Evolutionary conservation across 2,797 vertebrate genomes (phyloP).

Genomic region (Chanos chanos): DNA sequence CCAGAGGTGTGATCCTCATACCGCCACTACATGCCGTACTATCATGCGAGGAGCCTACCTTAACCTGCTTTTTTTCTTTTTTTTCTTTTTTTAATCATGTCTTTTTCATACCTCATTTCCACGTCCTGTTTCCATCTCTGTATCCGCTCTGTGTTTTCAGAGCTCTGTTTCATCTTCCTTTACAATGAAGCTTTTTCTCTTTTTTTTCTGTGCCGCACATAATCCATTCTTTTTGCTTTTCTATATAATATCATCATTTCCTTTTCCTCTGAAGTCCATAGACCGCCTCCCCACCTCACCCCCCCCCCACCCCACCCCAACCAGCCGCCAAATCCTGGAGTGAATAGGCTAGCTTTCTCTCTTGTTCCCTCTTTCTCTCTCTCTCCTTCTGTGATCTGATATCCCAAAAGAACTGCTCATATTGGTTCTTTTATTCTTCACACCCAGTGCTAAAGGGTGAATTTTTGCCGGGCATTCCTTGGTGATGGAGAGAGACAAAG

Average conservation of each 20-base stretch:
- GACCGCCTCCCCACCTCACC: no score
- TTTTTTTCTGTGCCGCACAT: slow-evolving; percentile 40
- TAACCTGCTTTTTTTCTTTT: neutral
- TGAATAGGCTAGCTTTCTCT: slow-evolving; percentile 53
- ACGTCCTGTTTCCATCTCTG: neutral
- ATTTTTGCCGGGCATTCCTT: slow-evolving; percentile 47
- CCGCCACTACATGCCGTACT: neutral
- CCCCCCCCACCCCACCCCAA: no score
- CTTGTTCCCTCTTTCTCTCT: neutral
- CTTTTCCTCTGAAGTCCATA: slow-evolving; percentile 36
- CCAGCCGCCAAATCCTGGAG: slow-evolving; percentile 50
- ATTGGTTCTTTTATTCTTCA: slow-evolving; percentile 68
- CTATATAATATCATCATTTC: slow-evolving; percentile 53
- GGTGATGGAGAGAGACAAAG: slow-evolving; percentile 50
- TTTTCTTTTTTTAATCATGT: neutral
- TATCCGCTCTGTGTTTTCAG: slow-evolving; percentile 23
- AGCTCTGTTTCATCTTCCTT: slow-evolving; percentile 34
- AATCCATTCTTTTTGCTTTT: slow-evolving; percentile 42
- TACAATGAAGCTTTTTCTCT: slow-evolving; percentile 35
- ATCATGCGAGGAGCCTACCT: neutral
- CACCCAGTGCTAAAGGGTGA: slow-evolving; percentile 55
- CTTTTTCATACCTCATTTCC: neutral
- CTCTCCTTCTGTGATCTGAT: slow-evolving; percentile 62
- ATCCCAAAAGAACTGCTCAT: slow-evolving; percentile 73
- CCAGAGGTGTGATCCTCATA: no score